These are phyloP conservation scores for Acanthosepion lycidas DNA, from an alignment of 2,888 invertebrate species.

Conservation along the genomic window DNA sequence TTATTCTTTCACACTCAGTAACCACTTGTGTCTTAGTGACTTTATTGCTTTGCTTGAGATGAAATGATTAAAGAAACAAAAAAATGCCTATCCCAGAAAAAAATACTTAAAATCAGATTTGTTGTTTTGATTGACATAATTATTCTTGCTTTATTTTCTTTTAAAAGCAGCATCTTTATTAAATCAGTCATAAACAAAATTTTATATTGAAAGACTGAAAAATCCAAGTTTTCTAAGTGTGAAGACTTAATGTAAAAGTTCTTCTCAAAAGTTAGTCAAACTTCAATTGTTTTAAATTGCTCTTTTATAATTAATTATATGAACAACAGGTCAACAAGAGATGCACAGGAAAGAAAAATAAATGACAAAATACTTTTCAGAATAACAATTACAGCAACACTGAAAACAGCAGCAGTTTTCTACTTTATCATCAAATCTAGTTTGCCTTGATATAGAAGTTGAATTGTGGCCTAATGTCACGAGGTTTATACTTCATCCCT, in stretches of 20 bases:
- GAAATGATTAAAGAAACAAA: too few species aligned
- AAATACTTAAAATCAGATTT: too few species aligned
- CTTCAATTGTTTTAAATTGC: neutral
- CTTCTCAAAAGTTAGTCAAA: neutral
- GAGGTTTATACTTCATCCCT: neutral
- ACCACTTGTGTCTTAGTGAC: too few species aligned
- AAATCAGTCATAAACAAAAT: too few species aligned
- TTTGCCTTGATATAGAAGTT: neutral
- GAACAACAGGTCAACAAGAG: neutral
- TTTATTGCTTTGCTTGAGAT: too few species aligned
- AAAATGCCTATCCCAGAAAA: too few species aligned
- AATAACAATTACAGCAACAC: neutral
- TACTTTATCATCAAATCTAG: neutral
- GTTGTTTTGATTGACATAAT: too few species aligned
- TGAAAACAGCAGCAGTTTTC: neutral
- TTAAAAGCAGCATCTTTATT: too few species aligned
- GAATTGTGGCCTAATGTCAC: neutral
- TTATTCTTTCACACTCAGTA: too few species aligned
- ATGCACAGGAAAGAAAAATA: neutral
- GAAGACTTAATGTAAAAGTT: neutral
- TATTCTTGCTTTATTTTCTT: too few species aligned
- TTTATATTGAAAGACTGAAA: too few species aligned
- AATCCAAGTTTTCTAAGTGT: neutral
- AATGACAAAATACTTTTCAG: neutral
- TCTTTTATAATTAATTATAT: neutral